Evolutionary conservation across 2,888 invertebrate genomes (phyloP).

Genomic region (Campoplex nolae): DNA sequence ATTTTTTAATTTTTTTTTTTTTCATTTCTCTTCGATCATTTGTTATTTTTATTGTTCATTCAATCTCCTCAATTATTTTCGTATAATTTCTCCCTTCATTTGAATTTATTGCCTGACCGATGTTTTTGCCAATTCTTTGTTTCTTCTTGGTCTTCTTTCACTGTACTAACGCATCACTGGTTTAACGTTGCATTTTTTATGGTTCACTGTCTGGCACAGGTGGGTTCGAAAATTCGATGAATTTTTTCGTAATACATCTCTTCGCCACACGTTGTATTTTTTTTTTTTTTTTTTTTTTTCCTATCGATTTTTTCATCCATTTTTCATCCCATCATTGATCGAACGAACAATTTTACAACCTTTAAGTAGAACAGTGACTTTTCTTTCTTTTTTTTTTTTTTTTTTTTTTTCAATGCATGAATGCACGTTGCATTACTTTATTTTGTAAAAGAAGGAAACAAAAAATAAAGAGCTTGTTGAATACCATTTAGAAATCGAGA

Average conservation of each 20-base stretch:
- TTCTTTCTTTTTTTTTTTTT: background rate
- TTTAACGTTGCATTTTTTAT: constrained; percentile 65
- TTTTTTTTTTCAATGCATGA: constrained; percentile 60
- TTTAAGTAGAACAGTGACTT: constrained; percentile 24
- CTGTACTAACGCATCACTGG: constrained; percentile 78
- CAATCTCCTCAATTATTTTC: constrained; percentile 68
- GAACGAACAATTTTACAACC: constrained; percentile 9
- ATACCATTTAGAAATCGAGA: constrained; percentile 40
- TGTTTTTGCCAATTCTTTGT: constrained; percentile 79
- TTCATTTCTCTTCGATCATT: constrained; percentile 59
- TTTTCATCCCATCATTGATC: constrained; percentile 17
- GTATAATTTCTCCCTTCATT: constrained; percentile 73
- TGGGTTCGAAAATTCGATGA: constrained; percentile 71
- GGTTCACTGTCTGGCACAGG: constrained; percentile 80
- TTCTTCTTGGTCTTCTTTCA: constrained; percentile 71
- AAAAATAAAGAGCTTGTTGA: constrained; percentile 32
- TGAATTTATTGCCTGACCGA: constrained; percentile 77
- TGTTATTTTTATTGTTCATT: constrained; percentile 67
- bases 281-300: background rate
- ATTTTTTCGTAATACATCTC: constrained; percentile 19
- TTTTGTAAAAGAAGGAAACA: constrained; percentile 27
- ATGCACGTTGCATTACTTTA: constrained; percentile 59
- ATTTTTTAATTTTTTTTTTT: constrained; percentile 25
- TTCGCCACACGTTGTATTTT: constrained; percentile 10
- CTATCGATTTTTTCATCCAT: background rate